phyloP scores from a whole-genome alignment of 1,140 invertebrate species.

The Formica selysi region DNA sequence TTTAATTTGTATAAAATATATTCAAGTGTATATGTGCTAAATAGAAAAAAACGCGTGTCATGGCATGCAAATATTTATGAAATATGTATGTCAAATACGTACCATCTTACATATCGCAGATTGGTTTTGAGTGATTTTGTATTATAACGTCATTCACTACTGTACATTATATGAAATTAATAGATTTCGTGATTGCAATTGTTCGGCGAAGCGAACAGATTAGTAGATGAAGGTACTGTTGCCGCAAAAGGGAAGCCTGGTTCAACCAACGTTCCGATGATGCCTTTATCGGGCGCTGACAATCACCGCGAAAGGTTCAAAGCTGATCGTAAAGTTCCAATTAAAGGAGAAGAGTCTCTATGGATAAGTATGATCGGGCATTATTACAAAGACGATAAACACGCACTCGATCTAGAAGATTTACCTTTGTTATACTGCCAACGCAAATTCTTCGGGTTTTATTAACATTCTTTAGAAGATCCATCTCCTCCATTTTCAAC shows the following conservation, averaged over 20 bases:
- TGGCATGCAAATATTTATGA: neutral
- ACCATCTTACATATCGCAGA: neutral
- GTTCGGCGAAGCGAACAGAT: neutral
- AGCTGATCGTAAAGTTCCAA: slow-evolving; percentile 76
- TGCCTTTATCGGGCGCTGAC: slow-evolving; percentile 70
- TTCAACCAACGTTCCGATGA: slow-evolving; percentile 71
- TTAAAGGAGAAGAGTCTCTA: slow-evolving; percentile 67
- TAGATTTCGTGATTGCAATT: slow-evolving; percentile 11
- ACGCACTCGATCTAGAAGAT: neutral
- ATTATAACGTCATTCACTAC: neutral
- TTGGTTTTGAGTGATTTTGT: neutral
- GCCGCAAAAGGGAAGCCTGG: slow-evolving; percentile 40
- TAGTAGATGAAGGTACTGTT: slow-evolving; percentile 27
- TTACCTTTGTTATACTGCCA: neutral
- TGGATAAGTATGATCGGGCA: slow-evolving; percentile 19
- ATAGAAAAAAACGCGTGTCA: neutral
- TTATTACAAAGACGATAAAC: slow-evolving; percentile 40
- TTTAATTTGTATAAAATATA: slow-evolving; percentile 22
- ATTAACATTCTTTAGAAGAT: slow-evolving; percentile 51
- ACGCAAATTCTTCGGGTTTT: slow-evolving; percentile 37
- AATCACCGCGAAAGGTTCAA: slow-evolving; percentile 65
- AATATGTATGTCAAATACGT: neutral
- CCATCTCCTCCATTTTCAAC: neutral
- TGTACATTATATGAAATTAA: slow-evolving; percentile 30
- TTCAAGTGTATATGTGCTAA: neutral